phyloP scores from a whole-genome alignment of 1,140 invertebrate genomes.

The Samia ricini region DNA sequence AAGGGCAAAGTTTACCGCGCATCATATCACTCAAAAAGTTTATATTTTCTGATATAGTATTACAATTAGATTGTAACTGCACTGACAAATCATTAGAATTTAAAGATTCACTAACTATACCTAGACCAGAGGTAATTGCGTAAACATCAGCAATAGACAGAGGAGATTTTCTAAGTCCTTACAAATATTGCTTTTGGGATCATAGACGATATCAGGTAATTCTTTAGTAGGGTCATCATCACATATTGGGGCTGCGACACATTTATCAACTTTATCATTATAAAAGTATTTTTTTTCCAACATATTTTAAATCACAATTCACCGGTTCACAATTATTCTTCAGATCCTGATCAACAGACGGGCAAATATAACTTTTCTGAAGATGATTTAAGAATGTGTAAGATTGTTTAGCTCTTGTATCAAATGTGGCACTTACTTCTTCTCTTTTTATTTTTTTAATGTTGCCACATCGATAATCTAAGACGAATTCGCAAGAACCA shows the following conservation, averaged over 20 bases:
- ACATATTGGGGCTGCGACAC: slow-evolving; percentile 35
- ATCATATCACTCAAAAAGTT: slow-evolving; percentile 49
- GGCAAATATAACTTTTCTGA: slow-evolving; percentile 30
- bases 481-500: slow-evolving; percentile 42
- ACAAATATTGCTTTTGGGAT: slow-evolving; percentile 48
- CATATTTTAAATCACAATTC: slow-evolving; percentile 54
- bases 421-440: slow-evolving; percentile 39
- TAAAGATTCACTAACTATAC: slow-evolving; percentile 29
- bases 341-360: slow-evolving; percentile 41
- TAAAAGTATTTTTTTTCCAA: slow-evolving; percentile 39
- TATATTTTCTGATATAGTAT: slow-evolving; percentile 63
- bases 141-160: slow-evolving; percentile 50
- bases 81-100: slow-evolving; percentile 22
- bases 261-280: slow-evolving; percentile 32
- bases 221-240: slow-evolving; percentile 32
- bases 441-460: slow-evolving; percentile 22
- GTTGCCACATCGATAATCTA: slow-evolving; percentile 36
- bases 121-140: slow-evolving; percentile 44
- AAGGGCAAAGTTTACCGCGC: slow-evolving; percentile 45
- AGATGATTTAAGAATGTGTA: slow-evolving; percentile 30
- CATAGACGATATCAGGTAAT: slow-evolving; percentile 42
- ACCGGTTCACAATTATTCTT: slow-evolving; percentile 42
- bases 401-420: slow-evolving; percentile 34
- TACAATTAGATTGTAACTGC: slow-evolving; percentile 46
- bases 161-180: slow-evolving; percentile 44